Evolutionary conservation across 2,113 vertebrate genomes (phyloP).

Genomic region (Aythya baeri): DNA sequence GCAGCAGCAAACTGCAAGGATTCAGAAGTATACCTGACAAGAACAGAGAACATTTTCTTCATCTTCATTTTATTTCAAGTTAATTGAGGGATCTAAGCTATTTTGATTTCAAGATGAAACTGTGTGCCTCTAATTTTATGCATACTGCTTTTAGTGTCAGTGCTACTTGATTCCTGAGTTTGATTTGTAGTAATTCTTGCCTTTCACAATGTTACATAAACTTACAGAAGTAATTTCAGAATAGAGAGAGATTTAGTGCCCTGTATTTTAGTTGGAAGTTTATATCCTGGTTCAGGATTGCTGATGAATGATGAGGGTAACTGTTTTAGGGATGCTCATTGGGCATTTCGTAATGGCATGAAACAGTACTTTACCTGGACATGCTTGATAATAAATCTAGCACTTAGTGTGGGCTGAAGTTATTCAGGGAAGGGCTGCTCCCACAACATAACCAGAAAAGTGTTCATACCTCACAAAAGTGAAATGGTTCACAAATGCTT

Average conservation of each 20-base stretch:
- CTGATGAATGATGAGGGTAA: constrained; percentile 3
- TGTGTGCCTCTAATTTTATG: not conserved
- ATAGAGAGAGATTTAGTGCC: not conserved
- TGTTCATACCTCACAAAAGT: not conserved
- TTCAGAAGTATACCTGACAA: constrained; percentile 41
- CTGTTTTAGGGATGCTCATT: not conserved
- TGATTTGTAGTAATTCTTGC: not conserved
- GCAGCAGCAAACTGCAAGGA: constrained; percentile 26
- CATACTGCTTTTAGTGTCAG: not conserved
- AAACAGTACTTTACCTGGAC: not conserved
- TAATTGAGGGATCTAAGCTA: not conserved
- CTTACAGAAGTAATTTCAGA: constrained; percentile 4
- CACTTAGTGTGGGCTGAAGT: not conserved
- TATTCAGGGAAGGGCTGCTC: not conserved
- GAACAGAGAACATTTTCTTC: not conserved
- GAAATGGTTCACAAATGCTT: not conserved
- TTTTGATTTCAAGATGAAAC: not conserved
- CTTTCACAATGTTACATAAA: not conserved
- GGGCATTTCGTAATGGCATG: not conserved
- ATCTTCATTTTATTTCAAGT: not conserved
- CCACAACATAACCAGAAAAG: not conserved
- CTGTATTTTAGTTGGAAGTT: not conserved
- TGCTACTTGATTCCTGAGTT: not conserved
- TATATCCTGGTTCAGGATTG: not conserved
- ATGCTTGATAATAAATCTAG: not conserved